These are phyloP conservation scores for Coracopsis vasa DNA, from an alignment of 2,113 vertebrate genomes.

Conservation along the genomic window DNA sequence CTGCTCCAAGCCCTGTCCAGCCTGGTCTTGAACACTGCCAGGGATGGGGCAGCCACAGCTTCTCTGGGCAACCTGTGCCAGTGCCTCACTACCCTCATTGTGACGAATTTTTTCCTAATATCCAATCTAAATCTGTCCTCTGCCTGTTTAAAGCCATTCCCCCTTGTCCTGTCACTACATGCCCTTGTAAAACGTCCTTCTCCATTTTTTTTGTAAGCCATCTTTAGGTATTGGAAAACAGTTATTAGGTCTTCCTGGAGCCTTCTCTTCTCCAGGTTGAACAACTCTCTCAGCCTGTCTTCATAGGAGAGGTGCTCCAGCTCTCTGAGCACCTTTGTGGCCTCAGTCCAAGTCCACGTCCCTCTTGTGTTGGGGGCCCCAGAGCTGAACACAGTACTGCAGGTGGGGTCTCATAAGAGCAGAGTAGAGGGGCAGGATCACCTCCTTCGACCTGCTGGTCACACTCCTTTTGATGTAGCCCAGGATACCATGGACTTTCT, in stretches of 20 bases:
- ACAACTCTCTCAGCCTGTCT: neutral
- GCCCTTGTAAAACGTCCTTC: neutral
- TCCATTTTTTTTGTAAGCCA: neutral
- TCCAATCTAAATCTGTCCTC: neutral
- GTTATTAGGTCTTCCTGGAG: neutral
- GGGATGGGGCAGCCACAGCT: neutral
- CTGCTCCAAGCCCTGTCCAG: neutral
- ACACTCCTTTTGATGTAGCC: neutral
- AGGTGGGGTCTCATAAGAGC: neutral
- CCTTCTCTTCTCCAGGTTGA: neutral
- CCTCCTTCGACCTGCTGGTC: neutral
- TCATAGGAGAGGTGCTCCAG: neutral
- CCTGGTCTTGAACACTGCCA: neutral
- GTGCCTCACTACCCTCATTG: neutral
- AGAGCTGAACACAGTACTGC: neutral
- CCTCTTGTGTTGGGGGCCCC: neutral
- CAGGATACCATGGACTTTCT: neutral
- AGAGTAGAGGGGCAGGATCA: neutral
- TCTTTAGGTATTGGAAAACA: neutral
- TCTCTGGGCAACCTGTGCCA: neutral
- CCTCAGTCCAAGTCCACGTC: neutral
- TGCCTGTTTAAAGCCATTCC: neutral
- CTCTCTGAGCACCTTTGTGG: neutral
- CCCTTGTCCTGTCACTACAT: neutral
- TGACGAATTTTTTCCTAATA: neutral